A percentile compares a stretch with the other conserved stretches of the same genome.
phyloP scores from a whole-genome alignment of 1,140 invertebrate species.

The Frieseomelitta varia region DNA sequence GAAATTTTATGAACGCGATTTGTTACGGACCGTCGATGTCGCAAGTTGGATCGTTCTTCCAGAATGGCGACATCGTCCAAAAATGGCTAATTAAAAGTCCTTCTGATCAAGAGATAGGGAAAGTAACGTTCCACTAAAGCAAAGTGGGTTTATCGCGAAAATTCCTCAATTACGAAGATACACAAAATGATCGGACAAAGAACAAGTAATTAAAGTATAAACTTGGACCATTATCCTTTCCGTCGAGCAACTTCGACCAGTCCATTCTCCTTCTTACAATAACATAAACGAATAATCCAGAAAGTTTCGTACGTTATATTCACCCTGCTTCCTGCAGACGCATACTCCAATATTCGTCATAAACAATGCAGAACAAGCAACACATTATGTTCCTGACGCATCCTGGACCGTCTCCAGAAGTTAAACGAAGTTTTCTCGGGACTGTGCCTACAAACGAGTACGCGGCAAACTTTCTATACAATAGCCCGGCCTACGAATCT shows the following conservation, averaged over 20 bases:
- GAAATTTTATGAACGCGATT: slow-evolving; percentile 56
- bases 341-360: background rate
- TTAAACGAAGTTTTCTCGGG: slow-evolving; percentile 31
- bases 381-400: slow-evolving; percentile 11
- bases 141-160: background rate
- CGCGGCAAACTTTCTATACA: slow-evolving; percentile 48
- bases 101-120: background rate
- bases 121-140: background rate
- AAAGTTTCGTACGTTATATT: background rate
- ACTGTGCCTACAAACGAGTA: slow-evolving; percentile 45
- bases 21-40: slow-evolving; percentile 11
- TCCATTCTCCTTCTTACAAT: too few relatives aligned
- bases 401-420: background rate
- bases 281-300: background rate
- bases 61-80: background rate
- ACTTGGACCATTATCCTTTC: background rate
- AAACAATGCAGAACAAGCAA: slow-evolving; percentile 30
- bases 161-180: background rate
- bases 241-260: background rate
- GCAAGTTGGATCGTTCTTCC: background rate
- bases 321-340: background rate
- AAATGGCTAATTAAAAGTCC: background rate
- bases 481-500: slow-evolving; percentile 36
- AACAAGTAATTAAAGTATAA: background rate
- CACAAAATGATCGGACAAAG: too few relatives aligned